Base-by-base conservation (phyloP, 1,140 invertebrate species). In the Drosophila ogumai region DNA sequence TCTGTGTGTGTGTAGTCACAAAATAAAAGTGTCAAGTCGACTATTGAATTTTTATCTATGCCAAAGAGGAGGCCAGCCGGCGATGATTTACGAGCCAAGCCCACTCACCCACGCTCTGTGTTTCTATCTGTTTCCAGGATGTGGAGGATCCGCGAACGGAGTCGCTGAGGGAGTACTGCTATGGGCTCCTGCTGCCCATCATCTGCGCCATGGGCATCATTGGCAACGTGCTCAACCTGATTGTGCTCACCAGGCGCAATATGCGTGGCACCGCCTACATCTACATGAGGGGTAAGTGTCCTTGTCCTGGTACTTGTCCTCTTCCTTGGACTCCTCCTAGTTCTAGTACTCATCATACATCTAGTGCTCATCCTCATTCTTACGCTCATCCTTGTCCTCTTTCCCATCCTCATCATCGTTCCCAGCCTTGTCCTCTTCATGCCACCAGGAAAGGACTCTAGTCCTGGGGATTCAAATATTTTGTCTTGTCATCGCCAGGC, bases 251-350 rank as follows among this genome's bases (percentile, higher is more conserved):
- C 13, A 93, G 96, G 44, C 94, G 95, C 38, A 96, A 96, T 71
- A 95, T 96, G 95, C 94, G 95, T 57, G 96, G 96, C n/a, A 95
- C 95, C 1, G 96, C 96, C 38, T 96, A 96, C 88, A 95, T 96
- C 80, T 96, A 96, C 82, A 96, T 96, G 95, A 93, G 95, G 93
- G 95, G 95, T 96, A 84, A 94, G 94, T 93, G 17, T 54, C 47
- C 47, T 49, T 49, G 47, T 49, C 9, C 15, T 9, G 25, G 4
- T 9, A 19, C 17, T 6, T 17, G 3, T 17, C 15, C 5, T 15
- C 6, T 2, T 40, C 7, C 32, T 34, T 3, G 6, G 22, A 22
- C 22, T n/a, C 36, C n/a, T 6, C 3, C 22, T 22, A 22, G 22
- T 22, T 22, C 22, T 22, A 22, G 22, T 22, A 22, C 22, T 22